A percentile compares a stretch with the other conserved stretches of the same genome.
These are phyloP conservation scores for Rhineura floridana DNA, from an alignment of 2,113 vertebrate species.

Conservation along the genomic window DNA sequence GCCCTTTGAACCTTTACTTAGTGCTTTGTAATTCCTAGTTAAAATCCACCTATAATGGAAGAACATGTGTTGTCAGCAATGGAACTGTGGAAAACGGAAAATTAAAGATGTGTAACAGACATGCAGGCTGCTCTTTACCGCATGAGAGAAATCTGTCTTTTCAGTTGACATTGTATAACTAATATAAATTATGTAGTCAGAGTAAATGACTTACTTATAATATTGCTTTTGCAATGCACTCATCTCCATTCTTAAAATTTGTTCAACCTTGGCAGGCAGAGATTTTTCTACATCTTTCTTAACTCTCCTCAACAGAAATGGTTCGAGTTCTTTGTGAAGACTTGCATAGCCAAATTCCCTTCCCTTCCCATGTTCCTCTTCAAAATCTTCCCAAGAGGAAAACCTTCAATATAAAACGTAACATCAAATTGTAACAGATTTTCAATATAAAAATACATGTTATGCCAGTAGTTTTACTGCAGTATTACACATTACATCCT, in stretches of 20 bases:
- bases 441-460: not conserved
- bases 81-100: not conserved
- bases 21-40: conserved; percentile 98
- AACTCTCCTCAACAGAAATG: conserved; percentile 93
- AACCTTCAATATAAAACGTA: conserved; percentile 80
- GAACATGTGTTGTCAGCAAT: not conserved
- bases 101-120: not conserved
- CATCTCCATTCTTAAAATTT: conserved; percentile 98
- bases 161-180: not conserved
- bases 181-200: not conserved
- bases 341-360: conserved; percentile 95
- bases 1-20: conserved; percentile 98
- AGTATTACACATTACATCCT: not conserved
- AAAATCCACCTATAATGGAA: conserved; percentile 89
- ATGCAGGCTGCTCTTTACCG: not conserved
- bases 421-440: not conserved
- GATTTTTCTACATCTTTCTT: conserved; percentile 99
- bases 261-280: conserved; percentile 97
- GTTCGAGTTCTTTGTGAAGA: conserved; percentile 97
- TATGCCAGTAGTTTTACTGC: not conserved
- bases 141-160: not conserved
- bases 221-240: conserved; percentile 98
- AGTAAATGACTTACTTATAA: conserved; percentile 88
- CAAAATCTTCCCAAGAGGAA: conserved; percentile 97
- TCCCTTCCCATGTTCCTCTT: conserved; percentile 97